Evolutionary conservation across 1,140 invertebrate genomes (phyloP).

Genomic region (Branchinecta lynchi): DNA sequence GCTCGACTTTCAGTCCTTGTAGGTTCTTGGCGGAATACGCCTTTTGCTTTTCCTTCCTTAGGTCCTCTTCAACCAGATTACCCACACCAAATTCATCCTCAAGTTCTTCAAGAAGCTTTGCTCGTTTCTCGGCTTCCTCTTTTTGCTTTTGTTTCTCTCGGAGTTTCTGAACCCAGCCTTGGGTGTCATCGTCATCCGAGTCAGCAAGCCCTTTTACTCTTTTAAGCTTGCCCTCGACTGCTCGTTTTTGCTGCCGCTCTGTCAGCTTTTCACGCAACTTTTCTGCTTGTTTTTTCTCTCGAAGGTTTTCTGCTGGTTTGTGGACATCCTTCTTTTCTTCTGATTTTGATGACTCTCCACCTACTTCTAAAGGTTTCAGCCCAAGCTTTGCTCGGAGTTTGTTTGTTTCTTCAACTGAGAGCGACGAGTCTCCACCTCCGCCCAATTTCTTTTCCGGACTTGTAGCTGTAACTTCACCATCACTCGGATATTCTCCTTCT

Average conservation of each 20-base stretch:
- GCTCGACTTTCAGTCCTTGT: conserved; percentile 71
- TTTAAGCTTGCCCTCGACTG: conserved; percentile 53
- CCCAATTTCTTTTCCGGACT: conserved; percentile 16
- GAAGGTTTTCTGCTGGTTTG: conserved; percentile 67
- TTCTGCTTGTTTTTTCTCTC: conserved; percentile 55
- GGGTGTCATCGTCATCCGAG: conserved; percentile 52
- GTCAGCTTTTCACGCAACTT: conserved; percentile 66
- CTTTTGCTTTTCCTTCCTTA: conserved; percentile 40
- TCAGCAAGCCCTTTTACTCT: conserved; percentile 53
- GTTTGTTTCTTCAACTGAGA: conserved; percentile 84
- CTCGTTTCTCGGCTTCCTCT: conserved; percentile 68
- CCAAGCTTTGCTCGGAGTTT: conserved; percentile 79
- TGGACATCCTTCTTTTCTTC: conserved; percentile 66
- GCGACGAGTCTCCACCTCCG: conserved; percentile 28
- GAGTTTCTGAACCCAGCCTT: conserved; percentile 65
- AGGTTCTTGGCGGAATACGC: conserved; percentile 54
- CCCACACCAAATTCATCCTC: conserved; percentile 86
- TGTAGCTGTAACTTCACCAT: conserved; percentile 17
- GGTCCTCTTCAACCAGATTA: conserved; percentile 62
- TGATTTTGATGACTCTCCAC: conserved; percentile 30
- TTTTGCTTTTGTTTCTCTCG: conserved; percentile 61
- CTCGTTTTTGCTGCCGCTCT: conserved; percentile 57
- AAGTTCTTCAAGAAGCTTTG: conserved; percentile 81
- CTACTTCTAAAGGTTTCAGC: conserved; percentile 72
- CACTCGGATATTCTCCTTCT: conserved; percentile 22